A percentile compares a stretch with the other conserved stretches of the same genome.
These are phyloP conservation scores for Thera obeliscata DNA, from an alignment of 2,888 invertebrate genomes.

Conservation along the genomic window DNA sequence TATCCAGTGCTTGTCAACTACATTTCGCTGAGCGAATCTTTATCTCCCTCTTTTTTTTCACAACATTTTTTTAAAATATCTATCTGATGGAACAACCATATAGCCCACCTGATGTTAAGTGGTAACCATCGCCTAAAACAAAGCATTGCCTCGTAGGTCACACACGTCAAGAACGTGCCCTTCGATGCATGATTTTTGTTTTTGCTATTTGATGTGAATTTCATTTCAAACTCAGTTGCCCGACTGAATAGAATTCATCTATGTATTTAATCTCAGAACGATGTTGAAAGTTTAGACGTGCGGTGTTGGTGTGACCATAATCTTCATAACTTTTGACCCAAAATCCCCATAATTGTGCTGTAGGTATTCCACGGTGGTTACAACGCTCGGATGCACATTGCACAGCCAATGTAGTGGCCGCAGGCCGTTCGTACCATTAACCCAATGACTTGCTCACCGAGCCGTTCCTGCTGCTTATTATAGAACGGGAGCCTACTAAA, in stretches of 20 bases:
- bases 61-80: too few relatives aligned
- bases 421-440: constrained; percentile 72
- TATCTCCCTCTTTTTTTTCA: too few relatives aligned
- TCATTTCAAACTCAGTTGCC: too few relatives aligned
- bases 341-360: constrained; percentile 31
- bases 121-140: too few relatives aligned
- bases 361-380: constrained; percentile 18
- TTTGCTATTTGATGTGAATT: too few relatives aligned
- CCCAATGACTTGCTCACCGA: constrained; percentile 78
- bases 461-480: constrained; percentile 58
- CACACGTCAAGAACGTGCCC: too few relatives aligned
- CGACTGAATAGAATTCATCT: background rate
- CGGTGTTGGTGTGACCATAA: constrained; percentile 6
- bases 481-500: constrained; percentile 5
- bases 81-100: too few relatives aligned
- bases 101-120: too few relatives aligned
- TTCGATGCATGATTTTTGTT: too few relatives aligned
- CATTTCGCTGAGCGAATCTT: too few relatives aligned
- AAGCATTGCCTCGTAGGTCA: too few relatives aligned
- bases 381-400: constrained; percentile 51
- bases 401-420: constrained; percentile 60
- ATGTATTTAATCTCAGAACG: constrained; percentile 4
- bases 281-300: constrained; percentile 11
- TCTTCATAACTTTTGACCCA: constrained; percentile 15
- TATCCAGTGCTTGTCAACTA: too few relatives aligned